Conservation (phyloP, 1,140 invertebrate genomes). For the Drosophila bifasciata region DNA sequence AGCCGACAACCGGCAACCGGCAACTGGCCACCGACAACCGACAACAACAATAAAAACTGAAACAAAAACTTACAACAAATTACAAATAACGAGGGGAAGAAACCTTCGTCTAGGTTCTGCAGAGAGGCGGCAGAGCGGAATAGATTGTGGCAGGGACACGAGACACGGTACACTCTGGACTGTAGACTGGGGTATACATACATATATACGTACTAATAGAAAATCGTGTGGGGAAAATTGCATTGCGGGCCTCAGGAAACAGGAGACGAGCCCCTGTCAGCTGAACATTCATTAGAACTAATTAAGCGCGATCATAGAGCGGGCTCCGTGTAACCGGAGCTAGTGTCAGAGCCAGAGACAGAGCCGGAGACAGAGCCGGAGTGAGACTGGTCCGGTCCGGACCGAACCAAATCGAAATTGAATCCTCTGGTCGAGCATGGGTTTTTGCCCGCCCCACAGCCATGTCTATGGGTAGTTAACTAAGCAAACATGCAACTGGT, state of each 20-base stretch:
- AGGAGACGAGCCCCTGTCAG: conserved; percentile 34
- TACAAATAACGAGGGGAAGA: conserved; percentile 76
- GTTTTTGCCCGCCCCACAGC: too few relatives aligned
- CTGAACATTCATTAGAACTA: conserved; percentile 77
- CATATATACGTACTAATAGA: conserved; percentile 73
- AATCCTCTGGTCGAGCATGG: background rate
- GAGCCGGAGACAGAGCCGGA: conserved; percentile 1
- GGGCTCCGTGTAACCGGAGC: background rate
- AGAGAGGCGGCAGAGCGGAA: background rate
- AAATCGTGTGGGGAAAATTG: conserved; percentile 67
- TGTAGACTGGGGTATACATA: background rate
- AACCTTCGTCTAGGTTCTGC: conserved; percentile 19
- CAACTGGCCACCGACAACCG: conserved; percentile 24
- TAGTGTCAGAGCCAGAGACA: background rate
- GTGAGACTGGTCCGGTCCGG: conserved; percentile 8
- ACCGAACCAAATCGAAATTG: conserved; percentile 15
- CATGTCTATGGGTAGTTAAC: too few relatives aligned
- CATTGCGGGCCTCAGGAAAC: conserved; percentile 38
- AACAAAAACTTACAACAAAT: conserved; percentile 80
- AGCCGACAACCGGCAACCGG: conserved; percentile 36
- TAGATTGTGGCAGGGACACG: conserved; percentile 8
- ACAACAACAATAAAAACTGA: conserved; percentile 75
- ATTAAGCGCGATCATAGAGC: conserved; percentile 72
- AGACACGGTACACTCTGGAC: too few relatives aligned
- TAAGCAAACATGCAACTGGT: conserved; percentile 48